Evolutionary conservation across 2,113 vertebrate species (phyloP).

Genomic region (Phaethornis superciliosus): DNA sequence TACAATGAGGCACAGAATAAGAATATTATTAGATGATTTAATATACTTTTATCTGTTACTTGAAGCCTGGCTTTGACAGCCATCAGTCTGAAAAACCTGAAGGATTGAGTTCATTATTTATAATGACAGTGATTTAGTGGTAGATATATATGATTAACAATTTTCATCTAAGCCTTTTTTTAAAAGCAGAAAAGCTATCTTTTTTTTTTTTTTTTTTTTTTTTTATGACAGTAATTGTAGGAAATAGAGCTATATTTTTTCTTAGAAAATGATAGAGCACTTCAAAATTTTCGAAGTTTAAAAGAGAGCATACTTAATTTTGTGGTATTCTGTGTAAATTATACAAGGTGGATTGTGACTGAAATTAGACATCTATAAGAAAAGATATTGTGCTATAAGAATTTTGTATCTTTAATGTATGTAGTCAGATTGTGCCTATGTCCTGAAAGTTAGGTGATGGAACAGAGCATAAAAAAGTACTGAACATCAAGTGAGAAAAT

Average conservation of each 20-base stretch:
- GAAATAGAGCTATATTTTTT: background rate
- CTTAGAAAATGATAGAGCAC: background rate
- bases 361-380: background rate
- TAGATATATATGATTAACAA: constrained; percentile 13
- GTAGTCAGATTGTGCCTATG: background rate
- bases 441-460: background rate
- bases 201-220: too few species aligned
- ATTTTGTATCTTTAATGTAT: background rate
- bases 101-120: constrained; percentile 23
- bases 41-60: constrained; percentile 6
- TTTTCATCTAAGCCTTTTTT: background rate
- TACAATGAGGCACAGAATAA: background rate
- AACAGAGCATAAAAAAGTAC: background rate
- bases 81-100: background rate
- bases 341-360: background rate
- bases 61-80: constrained; percentile 12
- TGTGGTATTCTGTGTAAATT: background rate
- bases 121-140: background rate
- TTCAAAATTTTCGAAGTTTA: background rate
- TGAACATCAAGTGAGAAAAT: background rate
- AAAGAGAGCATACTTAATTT: background rate
- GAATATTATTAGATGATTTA: background rate
- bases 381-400: background rate
- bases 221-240: background rate
- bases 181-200: background rate